Conservation (phyloP, 2,797 vertebrate species). For the Pangasius djambal region DNA sequence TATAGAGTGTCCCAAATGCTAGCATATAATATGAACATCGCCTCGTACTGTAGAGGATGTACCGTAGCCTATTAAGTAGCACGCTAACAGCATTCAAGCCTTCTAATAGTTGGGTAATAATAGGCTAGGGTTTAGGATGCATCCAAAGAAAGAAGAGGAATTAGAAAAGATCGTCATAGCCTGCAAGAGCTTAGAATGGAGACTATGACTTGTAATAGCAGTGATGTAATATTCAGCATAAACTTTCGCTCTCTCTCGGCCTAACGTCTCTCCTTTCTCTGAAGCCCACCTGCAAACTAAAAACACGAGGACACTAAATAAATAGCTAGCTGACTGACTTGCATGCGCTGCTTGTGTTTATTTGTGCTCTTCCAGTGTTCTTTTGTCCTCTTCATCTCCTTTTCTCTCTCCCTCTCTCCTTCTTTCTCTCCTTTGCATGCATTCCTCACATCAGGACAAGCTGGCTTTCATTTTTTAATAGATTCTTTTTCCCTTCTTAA, state of each 20-base stretch:
- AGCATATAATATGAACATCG: neutral
- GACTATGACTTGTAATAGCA: neutral
- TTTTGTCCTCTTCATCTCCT: slow-evolving; percentile 67
- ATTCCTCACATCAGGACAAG: slow-evolving; percentile 58
- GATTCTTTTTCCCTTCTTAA: slow-evolving; percentile 55
- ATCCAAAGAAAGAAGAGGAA: neutral
- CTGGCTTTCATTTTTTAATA: neutral
- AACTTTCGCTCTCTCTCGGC: slow-evolving; percentile 49
- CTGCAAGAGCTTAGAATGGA: neutral
- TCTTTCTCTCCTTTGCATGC: slow-evolving; percentile 70
- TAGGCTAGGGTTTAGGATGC: neutral
- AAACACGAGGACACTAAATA: neutral
- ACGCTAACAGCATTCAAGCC: neutral
- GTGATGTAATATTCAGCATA: slow-evolving; percentile 46
- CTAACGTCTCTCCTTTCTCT: slow-evolving; percentile 59
- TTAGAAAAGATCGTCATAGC: neutral
- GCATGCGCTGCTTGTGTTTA: slow-evolving; percentile 80
- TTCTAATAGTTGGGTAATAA: neutral
- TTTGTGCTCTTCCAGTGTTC: slow-evolving; percentile 61
- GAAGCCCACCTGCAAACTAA: slow-evolving; percentile 15
- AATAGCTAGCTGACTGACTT: slow-evolving; percentile 65
- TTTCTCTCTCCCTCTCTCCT: slow-evolving; percentile 48
- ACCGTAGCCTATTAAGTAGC: neutral
- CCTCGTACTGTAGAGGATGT: neutral
- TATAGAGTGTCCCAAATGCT: neutral